phyloP scores from a whole-genome alignment of 2,888 invertebrate species.

The Trissolcus japonicus region DNA sequence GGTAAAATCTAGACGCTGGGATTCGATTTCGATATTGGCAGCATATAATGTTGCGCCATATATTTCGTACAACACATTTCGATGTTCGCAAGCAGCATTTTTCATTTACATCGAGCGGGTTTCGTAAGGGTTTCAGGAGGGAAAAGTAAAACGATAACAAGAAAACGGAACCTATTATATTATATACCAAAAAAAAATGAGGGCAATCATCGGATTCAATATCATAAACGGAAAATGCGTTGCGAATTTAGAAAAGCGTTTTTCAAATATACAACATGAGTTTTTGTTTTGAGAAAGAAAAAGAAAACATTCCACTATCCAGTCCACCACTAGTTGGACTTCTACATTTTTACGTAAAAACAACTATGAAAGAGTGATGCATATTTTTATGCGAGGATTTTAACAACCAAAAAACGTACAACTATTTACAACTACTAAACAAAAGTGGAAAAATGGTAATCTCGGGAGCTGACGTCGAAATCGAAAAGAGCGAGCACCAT shows the following conservation, averaged over 20 bases:
- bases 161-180: background rate
- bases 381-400: slow-evolving; percentile 40
- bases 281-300: slow-evolving; percentile 23
- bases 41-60: slow-evolving; percentile 40
- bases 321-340: slow-evolving; percentile 48
- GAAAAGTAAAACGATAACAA: slow-evolving; percentile 2
- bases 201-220: background rate
- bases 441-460: slow-evolving; percentile 32
- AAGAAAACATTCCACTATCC: slow-evolving; percentile 56
- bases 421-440: slow-evolving; percentile 56
- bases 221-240: slow-evolving; percentile 18
- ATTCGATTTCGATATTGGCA: slow-evolving; percentile 63
- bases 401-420: slow-evolving; percentile 50
- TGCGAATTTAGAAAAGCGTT: slow-evolving; percentile 31
- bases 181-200: no score
- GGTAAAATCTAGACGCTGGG: slow-evolving; percentile 56
- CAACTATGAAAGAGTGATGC: slow-evolving; percentile 50
- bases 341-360: slow-evolving; percentile 55
- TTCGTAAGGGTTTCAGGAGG: background rate
- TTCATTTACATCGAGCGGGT: slow-evolving; percentile 8
- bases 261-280: slow-evolving; percentile 29
- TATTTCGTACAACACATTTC: slow-evolving; percentile 25
- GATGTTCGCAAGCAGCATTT: slow-evolving; percentile 23
- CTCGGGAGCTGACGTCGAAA: slow-evolving; percentile 54
- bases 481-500: slow-evolving; percentile 55